Base-by-base conservation (phyloP, 2,888 invertebrate genomes). In the Formica aserva region DNA sequence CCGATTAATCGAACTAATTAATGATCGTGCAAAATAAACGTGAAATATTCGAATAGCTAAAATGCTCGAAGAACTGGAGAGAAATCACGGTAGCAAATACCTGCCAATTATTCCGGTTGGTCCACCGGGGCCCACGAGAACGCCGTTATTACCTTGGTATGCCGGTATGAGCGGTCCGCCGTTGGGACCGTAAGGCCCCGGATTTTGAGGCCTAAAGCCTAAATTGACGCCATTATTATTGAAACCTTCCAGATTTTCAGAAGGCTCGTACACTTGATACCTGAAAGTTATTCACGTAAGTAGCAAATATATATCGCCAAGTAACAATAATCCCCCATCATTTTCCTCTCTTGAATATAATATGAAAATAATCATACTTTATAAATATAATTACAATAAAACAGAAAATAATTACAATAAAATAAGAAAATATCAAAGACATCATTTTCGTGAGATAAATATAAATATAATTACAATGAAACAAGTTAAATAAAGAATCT, bases 71-170 rank as follows among this genome's bases (percentile, higher is more conserved):
- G 4, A 8, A 18, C 1, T 8, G n/a, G 6, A 6, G 29, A 29
- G 15, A 92, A 92, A 13, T 55, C 18, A 26, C 13, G 13, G 18
- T 3, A 67, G 63, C 62, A 63, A 65, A 48, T 92, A 94, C 90
- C 94, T 90, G 48, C 95, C 95, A 57, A 95, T 94, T 91, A 95
- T 94, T 92, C 96, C 95, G 76, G 95, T 96, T 86, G 96, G 95
- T n/a, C 96, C 96, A 0, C 95, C 95, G 1, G 95, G 95, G 15
- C 95, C 95, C 0, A 95, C 95, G 18, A 95, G 90, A 32, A 95
- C 85, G 1, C 72, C 78, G 69, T 86, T 89, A 83, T 89, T 85
- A 78, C 89, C 90, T 55, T 87, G 86, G 83, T 88, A 87, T n/a
- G 78, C 62, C 0, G 91, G 90, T 48, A 76, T 78, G 71, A 91